Percentiles rank a stretch among this genome's conserved stretches.
Conservation (phyloP, 2,888 invertebrate genomes). For the Apodemia mormo region DNA sequence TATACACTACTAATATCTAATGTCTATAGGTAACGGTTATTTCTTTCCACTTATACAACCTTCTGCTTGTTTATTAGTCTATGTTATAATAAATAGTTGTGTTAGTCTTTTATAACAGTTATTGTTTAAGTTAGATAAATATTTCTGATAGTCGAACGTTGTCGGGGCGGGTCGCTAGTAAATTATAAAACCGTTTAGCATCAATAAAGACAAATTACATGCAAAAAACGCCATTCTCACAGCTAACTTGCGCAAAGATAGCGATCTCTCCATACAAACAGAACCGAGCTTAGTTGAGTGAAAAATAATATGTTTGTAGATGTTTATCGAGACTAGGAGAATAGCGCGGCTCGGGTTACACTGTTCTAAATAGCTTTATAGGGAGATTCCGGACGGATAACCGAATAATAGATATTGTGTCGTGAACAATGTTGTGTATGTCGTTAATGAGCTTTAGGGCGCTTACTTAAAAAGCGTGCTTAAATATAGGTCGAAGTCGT, state of each 20-base stretch:
- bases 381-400: slow-evolving; percentile 13
- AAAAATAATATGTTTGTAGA: slow-evolving; percentile 76
- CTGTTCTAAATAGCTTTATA: slow-evolving; percentile 19
- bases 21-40: no score
- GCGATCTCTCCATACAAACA: slow-evolving; percentile 40
- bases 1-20: no score
- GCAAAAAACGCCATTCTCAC: slow-evolving; percentile 45
- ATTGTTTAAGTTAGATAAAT: not conserved
- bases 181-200: slow-evolving; percentile 45
- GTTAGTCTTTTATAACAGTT: no score
- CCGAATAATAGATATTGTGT: slow-evolving; percentile 14
- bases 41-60: no score
- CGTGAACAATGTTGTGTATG: not conserved
- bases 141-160: not conserved
- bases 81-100: no score
- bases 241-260: slow-evolving; percentile 58
- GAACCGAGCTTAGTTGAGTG: slow-evolving; percentile 64
- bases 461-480: not conserved
- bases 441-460: slow-evolving; percentile 4
- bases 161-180: slow-evolving; percentile 9
- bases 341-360: slow-evolving; percentile 51
- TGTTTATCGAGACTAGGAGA: slow-evolving; percentile 54
- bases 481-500: not conserved
- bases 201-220: slow-evolving; percentile 39
- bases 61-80: no score